Conservation (phyloP, 2,888 invertebrate genomes). For the Rhamnusium bicolor region DNA sequence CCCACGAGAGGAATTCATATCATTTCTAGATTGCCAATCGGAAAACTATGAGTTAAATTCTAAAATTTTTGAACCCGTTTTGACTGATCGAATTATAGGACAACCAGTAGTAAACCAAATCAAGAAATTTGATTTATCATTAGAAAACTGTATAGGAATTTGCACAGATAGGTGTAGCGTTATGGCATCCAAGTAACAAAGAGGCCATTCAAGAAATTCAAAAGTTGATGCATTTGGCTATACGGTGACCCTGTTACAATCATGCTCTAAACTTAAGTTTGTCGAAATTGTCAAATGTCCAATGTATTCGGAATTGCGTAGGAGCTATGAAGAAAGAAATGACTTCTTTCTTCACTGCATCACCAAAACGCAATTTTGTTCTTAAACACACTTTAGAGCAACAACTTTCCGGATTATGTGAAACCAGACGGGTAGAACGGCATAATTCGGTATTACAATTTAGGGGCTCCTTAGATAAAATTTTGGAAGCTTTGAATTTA, state of each 20-base stretch:
- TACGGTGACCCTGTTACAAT: constrained; percentile 27
- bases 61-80: constrained; percentile 23
- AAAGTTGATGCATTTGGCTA: constrained; percentile 43
- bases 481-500: constrained; percentile 17
- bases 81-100: constrained; percentile 24
- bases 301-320: constrained; percentile 26
- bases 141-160: constrained; percentile 32
- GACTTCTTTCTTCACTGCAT: constrained; percentile 26
- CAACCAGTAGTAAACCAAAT: constrained; percentile 21
- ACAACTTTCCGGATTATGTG: constrained; percentile 19
- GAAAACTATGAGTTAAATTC: constrained; percentile 24
- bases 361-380: constrained; percentile 40
- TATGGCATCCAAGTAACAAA: constrained; percentile 29
- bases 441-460: constrained; percentile 14
- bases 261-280: constrained; percentile 32
- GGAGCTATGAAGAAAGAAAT: constrained; percentile 35
- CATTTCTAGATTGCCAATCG: constrained; percentile 46
- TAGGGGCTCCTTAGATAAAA: background rate
- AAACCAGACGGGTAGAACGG: constrained; percentile 27
- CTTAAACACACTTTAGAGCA: background rate
- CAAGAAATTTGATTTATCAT: constrained; percentile 27
- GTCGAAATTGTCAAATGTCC: constrained; percentile 19
- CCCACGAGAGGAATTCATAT: constrained; percentile 48
- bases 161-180: constrained; percentile 35
- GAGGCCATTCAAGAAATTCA: constrained; percentile 45